Conservation (phyloP, 1,140 invertebrate genomes). For the Leptinotarsa texana region DNA sequence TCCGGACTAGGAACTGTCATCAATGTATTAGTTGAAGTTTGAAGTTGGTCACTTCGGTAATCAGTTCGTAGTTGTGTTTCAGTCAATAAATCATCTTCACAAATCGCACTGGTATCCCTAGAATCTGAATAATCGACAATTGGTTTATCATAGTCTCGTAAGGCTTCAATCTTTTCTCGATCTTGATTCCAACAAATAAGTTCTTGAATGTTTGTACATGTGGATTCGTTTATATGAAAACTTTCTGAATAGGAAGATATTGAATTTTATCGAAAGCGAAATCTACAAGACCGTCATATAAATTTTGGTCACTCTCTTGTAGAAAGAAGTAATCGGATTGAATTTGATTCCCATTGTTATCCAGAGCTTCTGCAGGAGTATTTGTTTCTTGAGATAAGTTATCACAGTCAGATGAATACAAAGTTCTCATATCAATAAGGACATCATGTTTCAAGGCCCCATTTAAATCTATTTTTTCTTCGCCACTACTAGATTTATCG, state of each 20-base stretch:
- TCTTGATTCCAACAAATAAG: constrained; percentile 2
- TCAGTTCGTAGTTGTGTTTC: constrained; percentile 9
- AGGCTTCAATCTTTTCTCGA: not conserved
- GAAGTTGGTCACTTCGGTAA: not conserved
- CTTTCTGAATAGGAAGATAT: not conserved
- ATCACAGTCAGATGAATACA: constrained; percentile 5
- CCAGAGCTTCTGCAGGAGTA: too few species aligned
- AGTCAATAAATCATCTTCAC: not conserved
- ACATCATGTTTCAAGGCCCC: constrained; percentile 9
- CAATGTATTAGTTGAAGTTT: not conserved
- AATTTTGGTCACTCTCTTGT: too few species aligned
- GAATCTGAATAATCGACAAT: not conserved
- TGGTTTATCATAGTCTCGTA: not conserved
- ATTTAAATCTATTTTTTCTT: not conserved
- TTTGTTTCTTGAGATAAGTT: not conserved
- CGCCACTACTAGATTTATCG: not conserved
- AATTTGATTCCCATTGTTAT: too few species aligned
- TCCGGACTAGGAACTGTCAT: too few species aligned
- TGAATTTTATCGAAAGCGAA: not conserved
- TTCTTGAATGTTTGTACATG: not conserved
- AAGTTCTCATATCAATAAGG: constrained; percentile 5
- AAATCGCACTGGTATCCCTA: not conserved
- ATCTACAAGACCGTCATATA: too few species aligned
- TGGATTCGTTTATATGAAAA: constrained; percentile 2
- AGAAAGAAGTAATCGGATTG: too few species aligned